Evolutionary conservation across 2,888 invertebrate genomes (phyloP).

Genomic region (Drosophila greeni): DNA sequence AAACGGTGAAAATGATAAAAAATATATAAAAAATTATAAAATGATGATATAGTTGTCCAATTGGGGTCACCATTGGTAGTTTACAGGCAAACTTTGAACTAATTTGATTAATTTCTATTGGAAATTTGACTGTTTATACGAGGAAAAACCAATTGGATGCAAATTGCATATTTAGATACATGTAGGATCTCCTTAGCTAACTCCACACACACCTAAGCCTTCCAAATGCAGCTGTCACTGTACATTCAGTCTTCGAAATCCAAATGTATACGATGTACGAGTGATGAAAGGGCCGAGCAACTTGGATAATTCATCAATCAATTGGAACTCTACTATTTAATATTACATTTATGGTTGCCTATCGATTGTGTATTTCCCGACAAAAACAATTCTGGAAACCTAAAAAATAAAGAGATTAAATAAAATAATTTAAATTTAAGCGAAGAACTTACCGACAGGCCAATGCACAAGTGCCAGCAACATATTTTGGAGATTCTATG

Average conservation of each 20-base stretch:
- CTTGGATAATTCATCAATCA: slow-evolving; percentile 6
- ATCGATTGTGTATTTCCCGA: slow-evolving; percentile 3
- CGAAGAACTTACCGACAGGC: slow-evolving; percentile 5
- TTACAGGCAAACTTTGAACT: too few species aligned
- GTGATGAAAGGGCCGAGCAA: slow-evolving; percentile 1
- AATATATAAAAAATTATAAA: too few species aligned
- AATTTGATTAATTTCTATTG: too few species aligned
- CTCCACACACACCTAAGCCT: slow-evolving; percentile 16
- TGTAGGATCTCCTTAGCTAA: too few species aligned
- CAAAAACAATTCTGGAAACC: slow-evolving; percentile 6
- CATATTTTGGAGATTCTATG: slow-evolving; percentile 19
- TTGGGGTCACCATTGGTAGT: too few species aligned
- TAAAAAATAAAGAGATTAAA: neutral
- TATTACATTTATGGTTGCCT: slow-evolving; percentile 10
- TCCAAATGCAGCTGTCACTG: slow-evolving; percentile 9
- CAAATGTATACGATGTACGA: slow-evolving; percentile 3
- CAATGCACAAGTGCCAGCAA: slow-evolving; percentile 12
- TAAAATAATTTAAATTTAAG: too few species aligned
- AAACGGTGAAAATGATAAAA: too few species aligned
- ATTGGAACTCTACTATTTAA: slow-evolving; percentile 11
- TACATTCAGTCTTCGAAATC: slow-evolving; percentile 23
- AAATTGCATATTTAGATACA: neutral
- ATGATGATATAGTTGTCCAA: too few species aligned
- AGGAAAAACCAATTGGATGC: slow-evolving; percentile 1
- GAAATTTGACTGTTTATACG: too few species aligned